Conservation (phyloP, 1,140 invertebrate genomes). For the Brachionus asplanchnoidis region DNA sequence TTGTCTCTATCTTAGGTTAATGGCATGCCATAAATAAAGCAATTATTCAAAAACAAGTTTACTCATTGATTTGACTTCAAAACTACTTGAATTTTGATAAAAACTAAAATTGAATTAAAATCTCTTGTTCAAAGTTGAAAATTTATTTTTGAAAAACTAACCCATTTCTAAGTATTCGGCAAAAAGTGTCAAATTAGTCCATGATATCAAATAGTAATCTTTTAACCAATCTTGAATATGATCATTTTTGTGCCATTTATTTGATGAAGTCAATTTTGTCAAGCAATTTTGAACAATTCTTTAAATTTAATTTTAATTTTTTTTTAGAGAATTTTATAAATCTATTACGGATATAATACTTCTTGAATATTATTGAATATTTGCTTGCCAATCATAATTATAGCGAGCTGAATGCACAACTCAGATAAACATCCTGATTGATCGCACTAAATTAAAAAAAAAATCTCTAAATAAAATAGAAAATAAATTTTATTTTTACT, state of each 20-base stretch:
- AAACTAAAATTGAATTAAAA: too few species aligned
- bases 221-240: constrained; percentile 69
- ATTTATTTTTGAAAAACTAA: constrained; percentile 48
- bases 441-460: constrained; percentile 62
- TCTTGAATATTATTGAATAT: constrained; percentile 73
- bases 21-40: too few species aligned
- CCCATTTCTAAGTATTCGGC: constrained; percentile 96
- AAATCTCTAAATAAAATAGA: background rate
- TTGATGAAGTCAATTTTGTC: constrained; percentile 61
- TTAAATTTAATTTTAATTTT: background rate
- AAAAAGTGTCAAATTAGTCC: constrained; percentile 65
- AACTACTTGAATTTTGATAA: too few species aligned
- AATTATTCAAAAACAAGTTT: too few species aligned
- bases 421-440: constrained; percentile 76
- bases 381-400: constrained; percentile 82
- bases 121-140: too few species aligned
- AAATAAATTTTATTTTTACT: background rate
- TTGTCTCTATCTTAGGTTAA: too few species aligned
- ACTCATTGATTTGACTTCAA: too few species aligned
- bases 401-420: constrained; percentile 72
- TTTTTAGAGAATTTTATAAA: background rate
- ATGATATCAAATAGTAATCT: constrained; percentile 83
- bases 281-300: constrained; percentile 57
- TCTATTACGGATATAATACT: constrained; percentile 62
- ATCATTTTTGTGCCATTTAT: background rate